Base-by-base conservation (phyloP, 2,888 invertebrate genomes). In the Hermaeophaga mercurialis region DNA sequence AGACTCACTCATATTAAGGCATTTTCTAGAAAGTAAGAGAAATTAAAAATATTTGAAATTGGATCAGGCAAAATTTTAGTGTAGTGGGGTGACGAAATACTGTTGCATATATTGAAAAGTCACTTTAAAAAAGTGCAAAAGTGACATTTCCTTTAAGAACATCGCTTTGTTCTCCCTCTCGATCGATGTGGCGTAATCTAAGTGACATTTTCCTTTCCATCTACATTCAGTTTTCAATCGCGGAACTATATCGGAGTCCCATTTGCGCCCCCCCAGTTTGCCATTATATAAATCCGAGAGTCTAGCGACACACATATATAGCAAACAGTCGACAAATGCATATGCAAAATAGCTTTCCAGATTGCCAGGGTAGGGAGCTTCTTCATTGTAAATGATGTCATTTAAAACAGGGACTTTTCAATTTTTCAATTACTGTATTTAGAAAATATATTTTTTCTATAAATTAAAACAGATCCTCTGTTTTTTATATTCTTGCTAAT, bases 261-360 rank as follows among this genome's bases (percentile, higher is more conserved):
- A 47, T 47, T 47, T 50, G 26, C 50, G 18, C 50, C 50, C 43
- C 11, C 43, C 31, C 39, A n/a, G 28, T 41, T 28, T 18, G 41
- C 61, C 63, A 67, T 73, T 71, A 73, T 73, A 73, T 73, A 73
- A 73, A 74, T 74, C 70, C 68, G 61, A 62, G 63, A 68, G 66
- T 66, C 66, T 60, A 63, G 15, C 24, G 45, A 45, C 18, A 11
- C 33, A 17, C 39, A 39, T 18, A 31, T 41, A 18, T 68, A 61
- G 63, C 67, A 68, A 69, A 69, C 70, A 69, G 69, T 70, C 66
- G 66, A 69, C 68, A 70, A 72, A 73, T 73, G 72, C 72, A 73
- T 72, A 73, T 72, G 60, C 59, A 54, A 62, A 61, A 60, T 46
- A 55, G 58, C 31, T 31, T 12, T 28, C 28, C n/a, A n/a, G 28